phyloP scores from a whole-genome alignment of 2,797 vertebrate species.

The Psittacula derbiana region DNA sequence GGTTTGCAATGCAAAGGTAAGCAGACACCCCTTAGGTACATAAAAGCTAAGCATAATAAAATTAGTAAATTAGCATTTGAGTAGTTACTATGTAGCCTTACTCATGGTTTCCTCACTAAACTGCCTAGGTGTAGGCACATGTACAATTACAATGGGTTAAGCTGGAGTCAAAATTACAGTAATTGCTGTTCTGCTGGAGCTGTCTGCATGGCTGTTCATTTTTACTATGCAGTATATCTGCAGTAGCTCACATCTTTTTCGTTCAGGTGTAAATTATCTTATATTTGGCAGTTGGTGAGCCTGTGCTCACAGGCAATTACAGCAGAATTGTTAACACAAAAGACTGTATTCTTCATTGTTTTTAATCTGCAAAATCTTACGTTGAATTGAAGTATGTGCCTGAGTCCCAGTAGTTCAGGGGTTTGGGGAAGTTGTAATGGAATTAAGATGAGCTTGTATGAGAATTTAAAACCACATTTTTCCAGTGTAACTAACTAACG shows the following conservation, averaged over 20 bases:
- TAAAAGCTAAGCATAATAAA: conserved; percentile 7
- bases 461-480: background rate
- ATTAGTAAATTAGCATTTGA: background rate
- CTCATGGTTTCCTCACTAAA: background rate
- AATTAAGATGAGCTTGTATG: background rate
- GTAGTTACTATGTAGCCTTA: background rate
- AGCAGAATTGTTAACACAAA: background rate
- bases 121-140: background rate
- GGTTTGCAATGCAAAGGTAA: conserved; percentile 95
- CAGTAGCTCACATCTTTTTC: background rate
- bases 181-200: background rate
- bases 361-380: background rate
- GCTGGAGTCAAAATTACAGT: background rate
- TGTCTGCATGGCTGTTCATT: background rate
- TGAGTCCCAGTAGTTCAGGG: background rate
- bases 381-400: background rate
- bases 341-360: background rate
- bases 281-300: background rate
- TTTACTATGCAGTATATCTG: background rate
- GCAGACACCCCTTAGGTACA: background rate
- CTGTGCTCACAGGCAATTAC: background rate
- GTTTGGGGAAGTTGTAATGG: background rate
- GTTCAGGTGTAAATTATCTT: background rate
- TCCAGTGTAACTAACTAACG: background rate
- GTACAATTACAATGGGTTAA: background rate